Conservation (phyloP, 2,888 invertebrate species). For the Rotaria sp. region DNA sequence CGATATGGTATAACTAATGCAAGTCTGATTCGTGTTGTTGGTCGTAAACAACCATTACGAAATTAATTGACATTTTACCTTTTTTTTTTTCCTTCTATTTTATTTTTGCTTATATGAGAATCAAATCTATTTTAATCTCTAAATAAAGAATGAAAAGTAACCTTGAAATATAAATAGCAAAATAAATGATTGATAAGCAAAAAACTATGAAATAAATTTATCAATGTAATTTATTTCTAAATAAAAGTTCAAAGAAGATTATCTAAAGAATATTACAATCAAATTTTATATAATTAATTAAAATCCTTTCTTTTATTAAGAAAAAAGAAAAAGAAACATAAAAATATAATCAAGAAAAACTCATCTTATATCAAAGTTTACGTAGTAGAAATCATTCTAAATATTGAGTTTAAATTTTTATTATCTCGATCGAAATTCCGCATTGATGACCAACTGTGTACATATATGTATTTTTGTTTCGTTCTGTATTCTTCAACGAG, state of each 20-base stretch:
- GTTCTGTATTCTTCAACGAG: not conserved
- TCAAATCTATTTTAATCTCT: not conserved
- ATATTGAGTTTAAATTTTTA: no score
- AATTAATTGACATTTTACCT: not conserved
- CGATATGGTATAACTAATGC: slow-evolving; percentile 36
- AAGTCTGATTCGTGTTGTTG: slow-evolving; percentile 33
- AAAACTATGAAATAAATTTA: no score
- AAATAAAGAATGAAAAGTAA: not conserved
- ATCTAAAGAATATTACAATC: no score
- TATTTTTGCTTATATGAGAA: not conserved
- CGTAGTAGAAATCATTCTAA: no score
- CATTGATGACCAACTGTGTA: not conserved
- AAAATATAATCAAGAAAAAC: no score
- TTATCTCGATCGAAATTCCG: not conserved
- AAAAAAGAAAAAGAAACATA: no score
- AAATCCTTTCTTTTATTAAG: no score
- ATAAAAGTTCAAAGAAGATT: no score
- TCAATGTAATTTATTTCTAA: no score
- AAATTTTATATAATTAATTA: no score
- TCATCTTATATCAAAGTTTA: no score
- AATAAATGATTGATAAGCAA: no score
- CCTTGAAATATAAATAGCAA: not conserved
- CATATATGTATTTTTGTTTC: not conserved
- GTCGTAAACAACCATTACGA: slow-evolving; percentile 24
- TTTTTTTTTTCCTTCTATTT: not conserved